These are phyloP conservation scores for Calliopum simillimum DNA, from an alignment of 2,888 invertebrate species.

Conservation along the genomic window DNA sequence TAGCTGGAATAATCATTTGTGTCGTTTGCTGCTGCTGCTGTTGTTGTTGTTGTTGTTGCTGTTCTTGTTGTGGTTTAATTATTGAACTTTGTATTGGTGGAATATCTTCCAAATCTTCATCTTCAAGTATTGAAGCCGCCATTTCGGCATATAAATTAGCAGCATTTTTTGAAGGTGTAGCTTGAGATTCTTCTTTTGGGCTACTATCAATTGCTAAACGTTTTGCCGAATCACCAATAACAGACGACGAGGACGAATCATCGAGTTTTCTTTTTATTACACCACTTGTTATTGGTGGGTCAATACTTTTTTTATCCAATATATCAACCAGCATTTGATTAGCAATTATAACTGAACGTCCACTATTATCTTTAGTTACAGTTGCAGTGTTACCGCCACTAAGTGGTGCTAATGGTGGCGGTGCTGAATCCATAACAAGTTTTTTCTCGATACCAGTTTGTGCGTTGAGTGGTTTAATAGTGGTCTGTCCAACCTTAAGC, in stretches of 20 bases:
- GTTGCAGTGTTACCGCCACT: conserved; percentile 54
- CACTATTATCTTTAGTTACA: conserved; percentile 70
- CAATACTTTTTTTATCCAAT: conserved; percentile 77
- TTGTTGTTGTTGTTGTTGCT: conserved; percentile 49
- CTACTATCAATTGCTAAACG: conserved; percentile 68
- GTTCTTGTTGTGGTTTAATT: conserved; percentile 45
- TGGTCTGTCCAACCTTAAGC: conserved; percentile 66
- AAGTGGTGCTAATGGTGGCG: conserved; percentile 65
- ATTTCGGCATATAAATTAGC: conserved; percentile 88
- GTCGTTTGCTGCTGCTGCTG: no score
- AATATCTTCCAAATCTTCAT: conserved; percentile 74
- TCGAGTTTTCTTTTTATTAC: conserved; percentile 54
- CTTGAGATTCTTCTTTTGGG: conserved; percentile 53
- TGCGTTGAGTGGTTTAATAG: conserved; percentile 63
- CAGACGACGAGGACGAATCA: conserved; percentile 44
- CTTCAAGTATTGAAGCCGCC: conserved; percentile 86
- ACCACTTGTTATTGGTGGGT: conserved; percentile 48
- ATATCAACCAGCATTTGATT: conserved; percentile 88
- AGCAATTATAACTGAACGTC: conserved; percentile 60
- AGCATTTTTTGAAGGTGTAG: conserved; percentile 78
- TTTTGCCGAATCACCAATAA: conserved; percentile 60
- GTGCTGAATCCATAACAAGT: conserved; percentile 58
- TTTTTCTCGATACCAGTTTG: conserved; percentile 61
- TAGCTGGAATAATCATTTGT: conserved; percentile 56
- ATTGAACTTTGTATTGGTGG: conserved; percentile 47